Base-by-base conservation (phyloP, 2,113 vertebrate species). In the Cromileptes altivelis region DNA sequence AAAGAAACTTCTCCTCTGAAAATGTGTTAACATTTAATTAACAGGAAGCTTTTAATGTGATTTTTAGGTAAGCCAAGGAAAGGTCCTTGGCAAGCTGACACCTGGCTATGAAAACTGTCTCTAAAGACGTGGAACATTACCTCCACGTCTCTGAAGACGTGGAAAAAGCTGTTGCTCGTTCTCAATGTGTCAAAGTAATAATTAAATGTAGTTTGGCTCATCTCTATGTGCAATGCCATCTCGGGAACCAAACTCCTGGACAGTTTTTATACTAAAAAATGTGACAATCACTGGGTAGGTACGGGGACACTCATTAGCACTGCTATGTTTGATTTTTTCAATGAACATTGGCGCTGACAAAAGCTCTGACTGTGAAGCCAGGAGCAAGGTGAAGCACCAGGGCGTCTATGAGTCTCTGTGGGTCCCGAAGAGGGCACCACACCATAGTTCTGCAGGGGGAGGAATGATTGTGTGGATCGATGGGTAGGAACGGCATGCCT, bases 41-140 rank as follows among this genome's bases (percentile, higher is more conserved):
- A 72, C 10, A 42, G 49, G 27, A 65, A 62, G 12, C 8, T 47
- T 65, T 60, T 42, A 11, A 58, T 67, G 42, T 37, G 18, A 10
- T 40, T 33, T 71, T 57, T 57, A 11, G 33, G 27, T 42, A 49
- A 65, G 11, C 4, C 37, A 70, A 42, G 1, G 40, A 71, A 9
- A 23, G 10, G 61, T 12, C 21, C 72, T 50, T 68, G 71, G 14
- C 21, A 70, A 77, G 47, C n/a, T 65, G 40, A 75, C 11, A 37
- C 37, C 55, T 45, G 14, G 10, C 19, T 45, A 4, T 33, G 42
- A 67, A 45, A 52, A 19, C 10, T 23, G 25, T 37, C 40, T 79
- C 33, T 53, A 42, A 60, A 55, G 60, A 71, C 10, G 13, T 11
- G 21, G 27, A 19, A 30, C 72, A 37, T 56, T 47, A 21, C 5